phyloP scores from a whole-genome alignment of 2,797 vertebrate species.

The Euthynnus affinis region DNA sequence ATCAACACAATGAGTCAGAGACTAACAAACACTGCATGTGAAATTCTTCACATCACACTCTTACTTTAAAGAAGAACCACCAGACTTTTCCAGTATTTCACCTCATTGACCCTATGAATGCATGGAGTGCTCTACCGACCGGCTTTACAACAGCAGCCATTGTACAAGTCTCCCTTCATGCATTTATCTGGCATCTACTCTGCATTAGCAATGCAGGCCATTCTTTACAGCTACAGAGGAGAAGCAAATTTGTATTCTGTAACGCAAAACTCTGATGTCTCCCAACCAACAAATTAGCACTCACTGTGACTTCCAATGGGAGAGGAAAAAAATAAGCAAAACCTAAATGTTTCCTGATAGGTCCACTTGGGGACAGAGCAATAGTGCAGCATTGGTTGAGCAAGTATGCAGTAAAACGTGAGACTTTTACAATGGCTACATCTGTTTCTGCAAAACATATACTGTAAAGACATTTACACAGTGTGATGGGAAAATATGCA shows the following conservation, averaged over 20 bases:
- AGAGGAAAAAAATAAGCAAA: slow-evolving; percentile 41
- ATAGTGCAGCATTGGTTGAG: slow-evolving; percentile 74
- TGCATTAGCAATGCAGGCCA: slow-evolving; percentile 74
- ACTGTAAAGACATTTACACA: slow-evolving; percentile 72
- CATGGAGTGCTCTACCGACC: slow-evolving; percentile 64
- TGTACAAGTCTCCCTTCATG: slow-evolving; percentile 77
- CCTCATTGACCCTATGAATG: slow-evolving; percentile 76
- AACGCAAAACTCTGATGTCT: slow-evolving; percentile 76
- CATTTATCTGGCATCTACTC: slow-evolving; percentile 77
- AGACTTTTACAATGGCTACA: slow-evolving; percentile 80
- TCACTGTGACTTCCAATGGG: slow-evolving; percentile 67
- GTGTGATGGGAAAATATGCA: slow-evolving; percentile 64
- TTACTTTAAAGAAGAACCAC: slow-evolving; percentile 56
- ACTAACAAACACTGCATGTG: slow-evolving; percentile 61
- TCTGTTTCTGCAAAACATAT: slow-evolving; percentile 75
- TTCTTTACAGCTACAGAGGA: slow-evolving; percentile 73
- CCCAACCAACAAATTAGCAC: slow-evolving; percentile 76
- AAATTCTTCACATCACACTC: slow-evolving; percentile 68
- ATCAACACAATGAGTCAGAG: slow-evolving; percentile 53
- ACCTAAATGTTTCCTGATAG: slow-evolving; percentile 76
- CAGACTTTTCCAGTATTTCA: slow-evolving; percentile 69
- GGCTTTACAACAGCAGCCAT: slow-evolving; percentile 78
- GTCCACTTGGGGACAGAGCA: slow-evolving; percentile 66
- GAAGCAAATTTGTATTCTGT: slow-evolving; percentile 78
- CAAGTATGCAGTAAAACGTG: slow-evolving; percentile 67